Evolutionary conservation across 2,113 vertebrate species (phyloP).

Genomic region (Steatornis caripensis): DNA sequence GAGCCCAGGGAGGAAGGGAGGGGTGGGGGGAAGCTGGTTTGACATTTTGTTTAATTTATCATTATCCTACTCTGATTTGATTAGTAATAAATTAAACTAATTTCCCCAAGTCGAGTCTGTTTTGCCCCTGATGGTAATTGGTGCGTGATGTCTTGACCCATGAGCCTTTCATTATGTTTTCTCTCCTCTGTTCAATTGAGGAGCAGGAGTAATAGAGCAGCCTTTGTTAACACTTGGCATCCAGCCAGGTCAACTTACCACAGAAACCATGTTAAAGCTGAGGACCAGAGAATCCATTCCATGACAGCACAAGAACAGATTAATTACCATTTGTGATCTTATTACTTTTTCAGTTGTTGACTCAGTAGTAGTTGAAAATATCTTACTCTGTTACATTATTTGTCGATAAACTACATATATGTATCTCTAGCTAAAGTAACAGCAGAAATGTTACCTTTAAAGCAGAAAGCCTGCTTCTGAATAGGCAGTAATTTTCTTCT

Average conservation of each 20-base stretch:
- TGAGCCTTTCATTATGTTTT: not conserved
- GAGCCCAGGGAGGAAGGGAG: not conserved
- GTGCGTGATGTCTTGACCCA: not conserved
- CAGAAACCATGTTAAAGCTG: not conserved
- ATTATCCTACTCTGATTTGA: not conserved
- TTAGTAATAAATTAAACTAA: not conserved
- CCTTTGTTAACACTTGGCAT: not conserved
- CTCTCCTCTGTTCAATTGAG: not conserved
- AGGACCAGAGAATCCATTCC: not conserved
- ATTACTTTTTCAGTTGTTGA: not conserved
- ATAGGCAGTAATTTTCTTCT: not conserved
- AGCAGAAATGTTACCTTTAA: not conserved
- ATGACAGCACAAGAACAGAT: not conserved
- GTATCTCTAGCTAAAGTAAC: not conserved
- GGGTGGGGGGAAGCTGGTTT: not conserved
- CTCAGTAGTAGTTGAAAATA: not conserved
- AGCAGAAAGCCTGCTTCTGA: not conserved
- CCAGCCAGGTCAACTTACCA: not conserved
- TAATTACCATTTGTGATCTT: not conserved
- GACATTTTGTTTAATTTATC: not conserved
- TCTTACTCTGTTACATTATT: not conserved
- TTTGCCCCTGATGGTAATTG: not conserved
- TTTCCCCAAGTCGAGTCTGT: not conserved
- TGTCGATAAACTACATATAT: not conserved
- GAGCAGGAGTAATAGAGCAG: not conserved